These are phyloP conservation scores for Pseudomyrmex pallidus DNA, from an alignment of 1,140 invertebrate genomes.

Conservation along the genomic window DNA sequence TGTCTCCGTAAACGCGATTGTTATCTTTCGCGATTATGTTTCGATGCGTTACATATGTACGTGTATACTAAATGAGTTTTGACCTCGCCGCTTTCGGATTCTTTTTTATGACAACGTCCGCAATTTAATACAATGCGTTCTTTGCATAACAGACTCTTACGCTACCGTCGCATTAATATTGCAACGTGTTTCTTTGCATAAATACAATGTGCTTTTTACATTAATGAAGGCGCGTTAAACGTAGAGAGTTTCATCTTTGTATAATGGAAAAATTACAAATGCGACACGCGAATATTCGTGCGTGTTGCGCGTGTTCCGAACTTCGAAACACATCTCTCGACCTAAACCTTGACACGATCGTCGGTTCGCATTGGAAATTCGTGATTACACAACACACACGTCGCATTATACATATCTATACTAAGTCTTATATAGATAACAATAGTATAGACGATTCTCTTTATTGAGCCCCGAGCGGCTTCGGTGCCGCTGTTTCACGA, in stretches of 20 bases:
- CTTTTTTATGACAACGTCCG: conserved; percentile 37
- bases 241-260: background rate
- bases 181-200: conserved; percentile 72
- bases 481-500: background rate
- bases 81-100: conserved; percentile 45
- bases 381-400: background rate
- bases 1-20: too few species aligned
- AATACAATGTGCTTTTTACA: conserved; percentile 68
- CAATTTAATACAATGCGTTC: conserved; percentile 67
- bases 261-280: conserved; percentile 13
- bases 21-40: background rate
- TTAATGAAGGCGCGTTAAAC: conserved; percentile 54
- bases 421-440: background rate
- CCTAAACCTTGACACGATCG: conserved; percentile 1
- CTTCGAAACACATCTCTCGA: background rate
- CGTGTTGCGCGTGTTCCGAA: background rate
- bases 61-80: background rate
- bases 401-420: background rate
- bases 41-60: background rate
- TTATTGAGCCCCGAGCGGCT: background rate
- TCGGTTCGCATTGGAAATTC: conserved; percentile 12
- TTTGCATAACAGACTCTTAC: conserved; percentile 63
- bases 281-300: too few species aligned
- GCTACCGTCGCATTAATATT: conserved; percentile 66
- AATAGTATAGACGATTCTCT: background rate